phyloP scores from a whole-genome alignment of 2,888 invertebrate genomes.

The Pheosia gnoma region DNA sequence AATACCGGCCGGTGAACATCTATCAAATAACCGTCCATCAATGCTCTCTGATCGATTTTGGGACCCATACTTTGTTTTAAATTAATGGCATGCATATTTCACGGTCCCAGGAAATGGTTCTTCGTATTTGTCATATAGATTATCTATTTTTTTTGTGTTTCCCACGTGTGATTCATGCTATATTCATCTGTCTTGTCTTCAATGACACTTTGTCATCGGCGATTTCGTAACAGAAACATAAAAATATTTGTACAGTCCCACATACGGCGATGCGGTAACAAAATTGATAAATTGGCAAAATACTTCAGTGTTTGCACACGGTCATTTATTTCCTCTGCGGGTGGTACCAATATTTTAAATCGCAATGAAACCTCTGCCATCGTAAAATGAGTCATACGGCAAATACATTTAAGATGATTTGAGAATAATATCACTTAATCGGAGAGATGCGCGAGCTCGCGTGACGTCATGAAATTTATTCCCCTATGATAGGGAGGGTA shows the following conservation, averaged over 20 bases:
- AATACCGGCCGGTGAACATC: constrained; percentile 50
- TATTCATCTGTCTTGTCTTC: constrained; percentile 48
- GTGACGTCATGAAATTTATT: constrained; percentile 63
- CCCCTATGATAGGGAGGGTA: constrained; percentile 66
- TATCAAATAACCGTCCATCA: constrained; percentile 59
- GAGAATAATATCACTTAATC: constrained; percentile 46
- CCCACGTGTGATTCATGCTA: constrained; percentile 57
- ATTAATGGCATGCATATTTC: constrained; percentile 68
- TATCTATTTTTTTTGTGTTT: constrained; percentile 67
- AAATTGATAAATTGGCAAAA: constrained; percentile 47
- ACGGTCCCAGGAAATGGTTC: constrained; percentile 65
- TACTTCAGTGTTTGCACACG: constrained; percentile 52
- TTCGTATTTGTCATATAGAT: constrained; percentile 75
- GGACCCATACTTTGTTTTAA: constrained; percentile 70
- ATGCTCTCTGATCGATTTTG: constrained; percentile 60
- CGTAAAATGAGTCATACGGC: constrained; percentile 44
- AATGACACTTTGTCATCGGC: constrained; percentile 35
- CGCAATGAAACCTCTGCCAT: constrained; percentile 20
- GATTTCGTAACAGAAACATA: constrained; percentile 14
- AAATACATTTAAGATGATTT: constrained; percentile 40
- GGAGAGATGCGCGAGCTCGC: constrained; percentile 43
- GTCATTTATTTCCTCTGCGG: constrained; percentile 49
- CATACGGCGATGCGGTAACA: constrained; percentile 38
- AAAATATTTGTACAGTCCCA: constrained; percentile 36
- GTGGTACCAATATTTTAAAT: constrained; percentile 52